Percentiles rank a stretch among this genome's conserved stretches.
Evolutionary conservation across 2,797 vertebrate genomes (phyloP).

Genomic region (Phataginus tetradactyla): DNA sequence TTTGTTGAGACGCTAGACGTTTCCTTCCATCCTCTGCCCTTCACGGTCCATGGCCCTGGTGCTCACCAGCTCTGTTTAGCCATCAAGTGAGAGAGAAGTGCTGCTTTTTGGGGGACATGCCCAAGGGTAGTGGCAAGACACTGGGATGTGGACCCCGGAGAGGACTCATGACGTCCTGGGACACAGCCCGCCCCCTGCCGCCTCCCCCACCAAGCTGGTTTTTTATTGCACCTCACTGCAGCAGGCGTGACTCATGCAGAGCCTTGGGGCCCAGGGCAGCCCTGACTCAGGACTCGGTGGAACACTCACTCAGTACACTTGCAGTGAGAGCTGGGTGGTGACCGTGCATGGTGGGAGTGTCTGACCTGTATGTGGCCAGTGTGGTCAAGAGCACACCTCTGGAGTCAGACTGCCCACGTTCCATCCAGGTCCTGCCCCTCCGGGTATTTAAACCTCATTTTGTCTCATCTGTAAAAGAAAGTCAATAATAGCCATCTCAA

Average conservation of each 20-base stretch:
- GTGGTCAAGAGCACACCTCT: neutral
- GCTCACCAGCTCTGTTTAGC: neutral
- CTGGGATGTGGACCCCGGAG: neutral
- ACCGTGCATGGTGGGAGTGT: neutral
- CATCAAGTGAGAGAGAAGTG: neutral
- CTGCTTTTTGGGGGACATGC: neutral
- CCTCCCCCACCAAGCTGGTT: neutral
- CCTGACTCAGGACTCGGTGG: neutral
- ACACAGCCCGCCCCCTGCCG: accelerated
- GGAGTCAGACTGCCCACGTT: neutral
- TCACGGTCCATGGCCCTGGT: neutral
- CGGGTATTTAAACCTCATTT: neutral
- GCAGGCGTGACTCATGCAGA: neutral
- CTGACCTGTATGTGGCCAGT: neutral
- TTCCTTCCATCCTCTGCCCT: neutral
- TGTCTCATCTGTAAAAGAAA: neutral
- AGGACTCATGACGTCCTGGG: neutral
- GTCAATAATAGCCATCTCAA: neutral
- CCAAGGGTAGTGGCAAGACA: neutral
- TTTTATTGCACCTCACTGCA: neutral
- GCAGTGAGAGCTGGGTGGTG: neutral
- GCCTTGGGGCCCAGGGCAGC: neutral
- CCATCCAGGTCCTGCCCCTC: neutral
- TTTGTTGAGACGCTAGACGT: neutral
- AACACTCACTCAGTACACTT: neutral